Conservation (phyloP, 1,140 invertebrate genomes). For the Araneus ventricosus region DNA sequence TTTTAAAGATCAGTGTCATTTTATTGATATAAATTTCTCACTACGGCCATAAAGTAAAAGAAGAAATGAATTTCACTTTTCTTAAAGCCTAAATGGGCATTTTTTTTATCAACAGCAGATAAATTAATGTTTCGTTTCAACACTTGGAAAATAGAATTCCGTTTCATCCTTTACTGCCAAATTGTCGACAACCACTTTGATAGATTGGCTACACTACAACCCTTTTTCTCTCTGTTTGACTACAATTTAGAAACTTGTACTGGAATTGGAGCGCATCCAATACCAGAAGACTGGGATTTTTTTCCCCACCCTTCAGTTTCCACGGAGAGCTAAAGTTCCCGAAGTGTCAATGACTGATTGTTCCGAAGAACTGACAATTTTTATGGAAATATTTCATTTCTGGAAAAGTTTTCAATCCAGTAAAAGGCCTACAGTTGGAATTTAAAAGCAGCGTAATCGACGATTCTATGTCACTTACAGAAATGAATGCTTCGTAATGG, state of each 20-base stretch:
- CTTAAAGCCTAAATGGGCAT: not conserved
- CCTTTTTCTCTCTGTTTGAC: slow-evolving; percentile 13
- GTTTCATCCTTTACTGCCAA: not conserved
- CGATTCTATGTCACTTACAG: not conserved
- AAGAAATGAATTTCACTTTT: not conserved
- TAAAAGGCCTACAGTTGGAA: not conserved
- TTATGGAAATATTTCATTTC: slow-evolving; percentile 32
- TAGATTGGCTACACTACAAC: not conserved
- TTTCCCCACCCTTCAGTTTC: not conserved
- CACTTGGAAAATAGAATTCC: slow-evolving; percentile 21
- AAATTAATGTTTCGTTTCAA: not conserved
- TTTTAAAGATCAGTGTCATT: too few relatives aligned
- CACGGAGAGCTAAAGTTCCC: not conserved
- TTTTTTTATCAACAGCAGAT: not conserved
- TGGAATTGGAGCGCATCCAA: slow-evolving; percentile 16
- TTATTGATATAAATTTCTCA: too few relatives aligned
- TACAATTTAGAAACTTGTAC: slow-evolving; percentile 43
- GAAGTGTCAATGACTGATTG: slow-evolving; percentile 5
- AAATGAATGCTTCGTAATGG: not conserved
- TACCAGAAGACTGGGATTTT: not conserved
- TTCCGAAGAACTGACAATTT: slow-evolving; percentile 4
- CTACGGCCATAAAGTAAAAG: too few relatives aligned
- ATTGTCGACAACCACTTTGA: not conserved
- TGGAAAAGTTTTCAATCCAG: not conserved
- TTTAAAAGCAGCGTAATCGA: not conserved